Conservation (phyloP, 2,797 vertebrate species). For the Atherinosoma microstoma region DNA sequence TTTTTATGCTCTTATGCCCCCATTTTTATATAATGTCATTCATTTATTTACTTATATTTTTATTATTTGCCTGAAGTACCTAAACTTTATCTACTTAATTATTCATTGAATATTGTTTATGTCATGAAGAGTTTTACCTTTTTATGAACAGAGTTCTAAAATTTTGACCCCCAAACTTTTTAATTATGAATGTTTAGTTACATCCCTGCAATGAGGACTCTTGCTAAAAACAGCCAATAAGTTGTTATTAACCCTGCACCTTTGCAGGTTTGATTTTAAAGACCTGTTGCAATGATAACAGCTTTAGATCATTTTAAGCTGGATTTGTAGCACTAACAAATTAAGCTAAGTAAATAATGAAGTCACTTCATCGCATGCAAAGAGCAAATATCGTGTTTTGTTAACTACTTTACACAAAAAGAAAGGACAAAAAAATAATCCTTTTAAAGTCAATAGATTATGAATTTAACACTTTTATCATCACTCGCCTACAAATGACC, state of each 20-base stretch:
- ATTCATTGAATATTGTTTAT: too few relatives aligned
- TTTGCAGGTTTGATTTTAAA: conserved; percentile 4
- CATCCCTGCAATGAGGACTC: too few relatives aligned
- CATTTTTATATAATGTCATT: not conserved
- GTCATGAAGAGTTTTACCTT: too few relatives aligned
- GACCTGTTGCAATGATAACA: conserved; percentile 25
- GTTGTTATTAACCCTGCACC: not conserved
- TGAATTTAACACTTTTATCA: not conserved
- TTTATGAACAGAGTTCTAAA: too few relatives aligned
- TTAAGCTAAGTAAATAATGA: not conserved
- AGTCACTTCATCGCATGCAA: not conserved
- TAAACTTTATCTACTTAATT: conserved; percentile 19
- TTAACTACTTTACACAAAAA: not conserved
- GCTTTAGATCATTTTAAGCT: conserved; percentile 4
- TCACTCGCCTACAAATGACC: conserved; percentile 28
- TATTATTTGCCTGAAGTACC: too few relatives aligned
- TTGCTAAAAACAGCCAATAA: not conserved
- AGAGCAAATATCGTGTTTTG: not conserved
- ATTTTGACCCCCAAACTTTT: too few relatives aligned
- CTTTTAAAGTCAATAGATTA: not conserved
- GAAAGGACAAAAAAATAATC: not conserved
- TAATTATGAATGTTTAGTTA: too few relatives aligned
- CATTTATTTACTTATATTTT: too few relatives aligned
- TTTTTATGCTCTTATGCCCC: not conserved
- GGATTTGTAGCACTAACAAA: conserved; percentile 17